These are phyloP conservation scores for Rhyacophila evoluta DNA, from an alignment of 2,888 invertebrate species.

Conservation along the genomic window DNA sequence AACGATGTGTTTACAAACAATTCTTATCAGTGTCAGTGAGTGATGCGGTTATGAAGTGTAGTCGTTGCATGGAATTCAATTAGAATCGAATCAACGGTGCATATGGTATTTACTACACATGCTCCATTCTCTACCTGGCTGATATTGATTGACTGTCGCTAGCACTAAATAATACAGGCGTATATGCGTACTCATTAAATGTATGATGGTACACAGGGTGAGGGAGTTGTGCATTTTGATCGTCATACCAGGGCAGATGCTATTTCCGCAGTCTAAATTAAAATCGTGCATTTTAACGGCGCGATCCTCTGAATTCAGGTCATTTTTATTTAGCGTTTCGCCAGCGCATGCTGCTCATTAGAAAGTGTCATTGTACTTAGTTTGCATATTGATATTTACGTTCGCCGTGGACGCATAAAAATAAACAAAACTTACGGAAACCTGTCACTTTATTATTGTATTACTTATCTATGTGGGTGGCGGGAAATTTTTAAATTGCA, in stretches of 20 bases:
- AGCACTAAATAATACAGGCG: conserved; percentile 36
- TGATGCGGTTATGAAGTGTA: not conserved
- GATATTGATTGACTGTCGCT: conserved; percentile 47
- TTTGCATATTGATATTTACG: conserved; percentile 25
- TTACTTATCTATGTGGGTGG: not conserved
- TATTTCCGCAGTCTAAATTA: conserved; percentile 37
- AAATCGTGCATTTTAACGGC: conserved; percentile 35
- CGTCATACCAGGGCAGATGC: not conserved
- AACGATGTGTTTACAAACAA: not conserved
- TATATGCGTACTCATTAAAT: conserved; percentile 32
- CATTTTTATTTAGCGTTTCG: conserved; percentile 39
- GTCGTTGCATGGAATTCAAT: conserved; percentile 22
- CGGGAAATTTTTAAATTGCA: not conserved
- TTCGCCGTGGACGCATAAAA: conserved; percentile 19
- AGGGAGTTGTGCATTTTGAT: not conserved
- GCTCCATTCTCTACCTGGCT: conserved; percentile 41
- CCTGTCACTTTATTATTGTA: not conserved
- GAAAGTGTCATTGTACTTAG: conserved; percentile 43
- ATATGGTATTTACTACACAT: conserved; percentile 41
- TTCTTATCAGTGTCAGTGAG: not conserved
- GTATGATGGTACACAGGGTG: not conserved
- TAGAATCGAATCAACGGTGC: conserved; percentile 30
- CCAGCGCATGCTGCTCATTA: conserved; percentile 41
- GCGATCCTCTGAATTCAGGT: conserved; percentile 38
- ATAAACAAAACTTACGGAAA: not conserved